These are phyloP conservation scores for Irena cyanogastra DNA, from an alignment of 2,113 vertebrate genomes.

Conservation along the genomic window DNA sequence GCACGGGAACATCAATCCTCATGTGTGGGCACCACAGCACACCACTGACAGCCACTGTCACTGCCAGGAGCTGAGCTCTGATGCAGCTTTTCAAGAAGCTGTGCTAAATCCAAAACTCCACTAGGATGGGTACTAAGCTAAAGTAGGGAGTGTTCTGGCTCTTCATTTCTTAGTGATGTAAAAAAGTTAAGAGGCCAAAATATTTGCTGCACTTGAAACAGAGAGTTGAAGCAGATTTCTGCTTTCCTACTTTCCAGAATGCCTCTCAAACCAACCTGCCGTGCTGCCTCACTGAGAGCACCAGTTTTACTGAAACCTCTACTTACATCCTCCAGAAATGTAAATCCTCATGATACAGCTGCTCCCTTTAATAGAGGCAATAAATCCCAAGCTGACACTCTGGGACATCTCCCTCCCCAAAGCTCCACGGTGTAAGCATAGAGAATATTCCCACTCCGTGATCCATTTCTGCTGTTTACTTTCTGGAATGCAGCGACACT, in stretches of 20 bases:
- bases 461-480: not conserved
- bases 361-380: not conserved
- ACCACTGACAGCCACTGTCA: not conserved
- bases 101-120: not conserved
- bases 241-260: not conserved
- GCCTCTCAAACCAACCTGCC: not conserved
- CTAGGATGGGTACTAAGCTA: not conserved
- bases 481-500: not conserved
- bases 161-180: not conserved
- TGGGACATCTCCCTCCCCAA: not conserved
- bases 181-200: not conserved
- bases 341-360: not conserved
- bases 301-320: not conserved
- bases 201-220: not conserved
- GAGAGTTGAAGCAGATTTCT: not conserved
- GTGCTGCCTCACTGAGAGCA: not conserved
- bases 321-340: not conserved
- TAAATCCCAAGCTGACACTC: not conserved
- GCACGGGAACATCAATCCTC: not conserved
- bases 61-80: not conserved
- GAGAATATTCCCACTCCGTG: not conserved
- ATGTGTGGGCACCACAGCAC: fast-evolving
- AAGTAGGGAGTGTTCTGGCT: not conserved
- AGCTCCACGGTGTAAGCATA: fast-evolving
- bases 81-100: not conserved